A percentile compares a stretch with the other conserved stretches of the same genome.
phyloP scores from a whole-genome alignment of 2,888 invertebrate genomes.

The Tetanocera ferruginea region DNA sequence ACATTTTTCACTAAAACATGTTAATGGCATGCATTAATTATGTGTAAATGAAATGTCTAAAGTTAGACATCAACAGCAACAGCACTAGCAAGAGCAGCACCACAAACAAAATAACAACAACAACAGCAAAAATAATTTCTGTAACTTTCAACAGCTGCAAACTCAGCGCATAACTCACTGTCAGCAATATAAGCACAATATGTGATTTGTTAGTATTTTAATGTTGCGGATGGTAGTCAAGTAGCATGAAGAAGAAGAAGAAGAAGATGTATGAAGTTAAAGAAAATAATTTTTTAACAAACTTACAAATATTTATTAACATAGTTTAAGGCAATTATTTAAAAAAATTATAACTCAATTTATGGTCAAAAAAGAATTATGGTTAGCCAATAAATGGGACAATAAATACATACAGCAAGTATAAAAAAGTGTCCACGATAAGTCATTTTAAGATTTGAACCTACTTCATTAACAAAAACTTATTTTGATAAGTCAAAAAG shows the following conservation, averaged over 20 bases:
- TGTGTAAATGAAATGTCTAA: constrained; percentile 7
- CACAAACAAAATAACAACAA: neutral
- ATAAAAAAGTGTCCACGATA: too few species aligned
- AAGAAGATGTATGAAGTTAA: too few species aligned
- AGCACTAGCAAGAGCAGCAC: neutral
- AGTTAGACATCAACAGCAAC: constrained; percentile 14
- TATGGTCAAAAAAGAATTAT: too few species aligned
- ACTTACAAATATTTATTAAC: too few species aligned
- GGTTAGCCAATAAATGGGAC: too few species aligned
- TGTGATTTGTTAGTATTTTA: neutral
- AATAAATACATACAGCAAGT: too few species aligned
- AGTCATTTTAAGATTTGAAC: too few species aligned
- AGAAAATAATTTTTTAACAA: too few species aligned
- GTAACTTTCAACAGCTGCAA: neutral
- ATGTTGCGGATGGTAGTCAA: neutral
- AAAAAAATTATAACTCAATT: too few species aligned
- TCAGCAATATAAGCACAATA: constrained; percentile 4
- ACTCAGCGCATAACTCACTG: constrained; percentile 14
- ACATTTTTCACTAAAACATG: constrained; percentile 11
- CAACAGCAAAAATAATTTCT: neutral
- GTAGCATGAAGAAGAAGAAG: neutral
- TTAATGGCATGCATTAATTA: constrained; percentile 13
- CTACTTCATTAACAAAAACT: too few species aligned
- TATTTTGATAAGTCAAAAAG: too few species aligned
- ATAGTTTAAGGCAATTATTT: too few species aligned